A percentile compares a stretch with the other conserved stretches of the same genome.
phyloP scores from a whole-genome alignment of 2,888 invertebrate species.

The Polymixis flavicincta region DNA sequence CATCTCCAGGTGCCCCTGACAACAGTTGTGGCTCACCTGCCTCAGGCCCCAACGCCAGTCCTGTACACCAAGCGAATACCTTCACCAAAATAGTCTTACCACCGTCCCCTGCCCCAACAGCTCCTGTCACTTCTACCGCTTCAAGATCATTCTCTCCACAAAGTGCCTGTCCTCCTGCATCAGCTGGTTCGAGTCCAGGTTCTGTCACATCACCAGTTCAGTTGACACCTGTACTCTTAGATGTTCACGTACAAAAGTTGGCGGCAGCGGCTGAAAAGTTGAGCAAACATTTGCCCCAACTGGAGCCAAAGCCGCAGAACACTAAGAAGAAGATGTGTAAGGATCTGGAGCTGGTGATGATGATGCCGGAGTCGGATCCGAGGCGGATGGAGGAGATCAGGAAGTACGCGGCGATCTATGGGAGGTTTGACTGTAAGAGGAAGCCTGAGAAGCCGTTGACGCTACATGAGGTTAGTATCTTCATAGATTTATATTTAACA shows the following conservation, averaged over 20 bases:
- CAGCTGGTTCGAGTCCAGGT: conserved; percentile 91
- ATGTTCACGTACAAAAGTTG: conserved; percentile 95
- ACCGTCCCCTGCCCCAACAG: conserved; percentile 85
- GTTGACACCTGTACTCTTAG: conserved; percentile 94
- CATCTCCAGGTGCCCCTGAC: conserved; percentile 91
- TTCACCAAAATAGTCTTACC: conserved; percentile 88
- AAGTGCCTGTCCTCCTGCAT: conserved; percentile 87
- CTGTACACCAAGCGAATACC: conserved; percentile 81
- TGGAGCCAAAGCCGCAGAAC: conserved; percentile 97
- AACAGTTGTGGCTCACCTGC: conserved; percentile 87
- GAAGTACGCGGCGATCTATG: conserved; percentile 99
- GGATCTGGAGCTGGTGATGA: conserved; percentile 97
- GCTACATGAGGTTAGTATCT: conserved; percentile 95
- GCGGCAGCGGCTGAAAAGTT: conserved; percentile 96
- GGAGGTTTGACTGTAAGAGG: conserved; percentile 99
- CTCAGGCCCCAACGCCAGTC: conserved; percentile 86
- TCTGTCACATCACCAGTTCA: conserved; percentile 92
- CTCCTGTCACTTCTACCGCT: conserved; percentile 83
- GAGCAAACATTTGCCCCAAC: conserved; percentile 95
- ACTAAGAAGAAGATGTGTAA: conserved; percentile 98
- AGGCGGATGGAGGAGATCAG: conserved; percentile 97
- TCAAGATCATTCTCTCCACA: conserved; percentile 86
- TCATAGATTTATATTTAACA: neutral
- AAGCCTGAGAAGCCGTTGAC: conserved; percentile 99
- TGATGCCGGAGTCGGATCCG: conserved; percentile 97